Evolutionary conservation across 2,113 vertebrate genomes (phyloP).

Genomic region (Macroglossus sobrinus): DNA sequence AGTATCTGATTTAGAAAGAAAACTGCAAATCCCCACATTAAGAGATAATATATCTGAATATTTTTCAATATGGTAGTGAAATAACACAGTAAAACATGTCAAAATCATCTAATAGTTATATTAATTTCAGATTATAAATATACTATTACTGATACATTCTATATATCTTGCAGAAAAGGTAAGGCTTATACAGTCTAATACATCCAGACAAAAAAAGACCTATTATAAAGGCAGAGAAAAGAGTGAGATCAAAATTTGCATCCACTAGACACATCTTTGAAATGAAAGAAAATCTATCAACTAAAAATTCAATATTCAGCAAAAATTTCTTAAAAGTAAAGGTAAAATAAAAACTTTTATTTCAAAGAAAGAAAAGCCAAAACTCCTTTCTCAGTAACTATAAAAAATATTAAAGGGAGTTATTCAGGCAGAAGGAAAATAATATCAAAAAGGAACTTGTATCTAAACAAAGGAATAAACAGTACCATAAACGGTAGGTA

Average conservation of each 20-base stretch:
- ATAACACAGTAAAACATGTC: background rate
- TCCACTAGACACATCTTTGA: background rate
- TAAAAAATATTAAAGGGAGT: background rate
- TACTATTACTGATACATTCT: background rate
- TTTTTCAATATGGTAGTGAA: background rate
- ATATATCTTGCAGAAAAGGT: background rate
- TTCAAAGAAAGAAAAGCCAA: background rate
- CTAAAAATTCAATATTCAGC: background rate
- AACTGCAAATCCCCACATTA: background rate
- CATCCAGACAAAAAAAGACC: background rate
- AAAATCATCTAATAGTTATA: background rate
- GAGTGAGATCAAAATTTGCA: background rate
- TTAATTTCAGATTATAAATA: background rate
- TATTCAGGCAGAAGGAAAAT: background rate
- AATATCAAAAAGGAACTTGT: background rate
- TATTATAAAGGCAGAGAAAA: background rate
- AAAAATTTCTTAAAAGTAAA: background rate
- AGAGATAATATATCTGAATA: background rate
- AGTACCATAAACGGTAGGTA: background rate
- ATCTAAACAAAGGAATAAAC: background rate
- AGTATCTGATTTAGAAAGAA: background rate
- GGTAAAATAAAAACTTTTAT: background rate
- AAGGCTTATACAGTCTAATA: background rate
- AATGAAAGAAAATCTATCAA: background rate
- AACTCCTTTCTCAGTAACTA: background rate